Base-by-base conservation (phyloP, 2,797 vertebrate genomes). In the Aldrovandia affinis region DNA sequence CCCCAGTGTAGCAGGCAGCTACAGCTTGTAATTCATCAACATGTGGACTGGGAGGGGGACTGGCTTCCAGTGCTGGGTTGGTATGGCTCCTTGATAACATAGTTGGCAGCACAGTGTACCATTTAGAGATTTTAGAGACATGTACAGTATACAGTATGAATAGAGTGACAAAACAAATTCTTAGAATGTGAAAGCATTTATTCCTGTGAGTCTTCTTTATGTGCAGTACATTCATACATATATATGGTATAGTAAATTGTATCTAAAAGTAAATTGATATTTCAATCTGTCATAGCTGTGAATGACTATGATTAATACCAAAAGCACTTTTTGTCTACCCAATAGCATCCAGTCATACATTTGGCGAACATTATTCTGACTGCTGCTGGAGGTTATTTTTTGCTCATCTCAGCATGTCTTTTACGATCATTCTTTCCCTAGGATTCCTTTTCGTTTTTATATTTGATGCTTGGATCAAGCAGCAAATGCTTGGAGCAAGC, bases 61-160 rank as follows among this genome's bases (percentile, higher is more conserved):
- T 87, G 85, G 82, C 54, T 18, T 85, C 78, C 63, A 81, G 82
- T 79, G 68, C 54, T 70, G n/a, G 20, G 65, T 39, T 18, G 28
- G 30, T 73, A 54, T 25, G 77, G 22, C 79, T 85, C 55, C 85
- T 86, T 84, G 85, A 79, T 82, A 80, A 54, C 77, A 83, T 44
- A 50, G 30, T 83, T 86, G 84, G 75, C n/a, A 39, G 65, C 28
- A 75, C 50, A 55, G 47, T 55, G 30, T 28, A 63, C 25, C 61
- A 63, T 63, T 63, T 63, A 63, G 6, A 63, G 12, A 63, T 63
- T 63, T 12, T 7, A 39, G 8, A 39, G 36, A 70, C 36, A 39
- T 70, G n/a, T n/a, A 65, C 25, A 30, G 61, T 63, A 28, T 28
- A 63, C n/a, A 65, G 61, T 9, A 65, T 65, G 9, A 65, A 30